Conservation (phyloP, 1,140 invertebrate genomes). For the Homarus americanus region DNA sequence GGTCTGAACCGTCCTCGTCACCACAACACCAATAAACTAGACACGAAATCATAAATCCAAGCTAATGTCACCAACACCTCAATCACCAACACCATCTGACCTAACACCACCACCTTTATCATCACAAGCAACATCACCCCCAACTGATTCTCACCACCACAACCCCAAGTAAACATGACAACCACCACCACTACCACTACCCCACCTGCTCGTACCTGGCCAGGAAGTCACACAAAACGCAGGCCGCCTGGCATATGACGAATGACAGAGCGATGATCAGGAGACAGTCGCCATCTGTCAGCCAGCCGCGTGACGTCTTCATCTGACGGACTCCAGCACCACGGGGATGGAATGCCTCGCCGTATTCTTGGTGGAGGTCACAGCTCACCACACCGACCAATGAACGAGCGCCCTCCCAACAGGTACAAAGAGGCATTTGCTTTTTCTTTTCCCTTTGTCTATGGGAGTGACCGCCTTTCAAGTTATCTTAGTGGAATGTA, state of each 20-base stretch:
- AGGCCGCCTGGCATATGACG: conserved; percentile 59
- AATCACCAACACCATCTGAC: neutral
- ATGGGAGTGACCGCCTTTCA: neutral
- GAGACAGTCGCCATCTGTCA: conserved; percentile 67
- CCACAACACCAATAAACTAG: too few species aligned
- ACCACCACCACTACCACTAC: neutral
- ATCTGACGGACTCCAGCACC: conserved; percentile 15
- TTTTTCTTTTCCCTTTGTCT: neutral
- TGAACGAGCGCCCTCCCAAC: neutral
- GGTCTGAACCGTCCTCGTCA: too few species aligned
- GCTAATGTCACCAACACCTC: neutral
- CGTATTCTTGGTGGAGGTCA: neutral
- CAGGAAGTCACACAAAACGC: conserved; percentile 61
- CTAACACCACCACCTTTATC: neutral
- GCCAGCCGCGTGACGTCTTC: conserved; percentile 54
- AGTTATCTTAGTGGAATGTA: too few species aligned
- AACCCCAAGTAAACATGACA: neutral
- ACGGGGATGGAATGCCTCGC: neutral
- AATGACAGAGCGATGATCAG: conserved; percentile 64
- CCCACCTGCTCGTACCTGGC: conserved; percentile 39
- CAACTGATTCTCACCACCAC: neutral
- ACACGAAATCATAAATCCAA: too few species aligned
- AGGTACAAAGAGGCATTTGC: neutral
- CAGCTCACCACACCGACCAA: neutral
- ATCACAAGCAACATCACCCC: neutral